A percentile compares a stretch with the other conserved stretches of the same genome.
Conservation (phyloP, 2,113 vertebrate species). For the Vireo altiloquus region DNA sequence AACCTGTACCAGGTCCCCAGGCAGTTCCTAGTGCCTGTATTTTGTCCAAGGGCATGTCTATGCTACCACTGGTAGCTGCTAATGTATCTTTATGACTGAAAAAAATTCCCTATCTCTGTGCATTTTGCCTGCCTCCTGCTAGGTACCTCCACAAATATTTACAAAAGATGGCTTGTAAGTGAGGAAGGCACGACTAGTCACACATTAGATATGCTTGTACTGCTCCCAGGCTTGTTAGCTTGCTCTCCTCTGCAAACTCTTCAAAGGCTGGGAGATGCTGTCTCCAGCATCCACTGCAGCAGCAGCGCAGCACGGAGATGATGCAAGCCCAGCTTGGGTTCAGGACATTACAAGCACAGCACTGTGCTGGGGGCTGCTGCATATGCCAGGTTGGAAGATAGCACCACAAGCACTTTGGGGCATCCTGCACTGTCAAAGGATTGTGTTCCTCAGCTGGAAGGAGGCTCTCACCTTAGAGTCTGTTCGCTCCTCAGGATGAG, state of each 20-base stretch:
- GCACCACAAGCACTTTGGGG: background rate
- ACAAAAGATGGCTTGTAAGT: background rate
- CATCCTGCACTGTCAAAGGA: background rate
- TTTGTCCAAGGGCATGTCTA: background rate
- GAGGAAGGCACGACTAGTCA: background rate
- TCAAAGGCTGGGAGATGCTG: background rate
- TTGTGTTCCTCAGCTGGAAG: background rate
- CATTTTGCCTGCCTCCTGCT: background rate
- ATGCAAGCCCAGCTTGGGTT: background rate
- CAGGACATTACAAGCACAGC: fast-evolving
- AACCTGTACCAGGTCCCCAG: background rate
- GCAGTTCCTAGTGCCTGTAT: background rate
- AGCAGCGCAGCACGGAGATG: background rate
- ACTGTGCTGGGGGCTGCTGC: background rate
- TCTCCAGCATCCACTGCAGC: fast-evolving
- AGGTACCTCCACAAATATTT: background rate
- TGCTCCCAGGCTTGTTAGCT: background rate
- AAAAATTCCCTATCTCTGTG: background rate
- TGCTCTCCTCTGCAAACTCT: background rate
- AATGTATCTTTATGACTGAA: background rate
- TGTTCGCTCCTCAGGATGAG: background rate
- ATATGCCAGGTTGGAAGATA: background rate
- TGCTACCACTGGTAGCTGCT: background rate
- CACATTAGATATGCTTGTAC: background rate
- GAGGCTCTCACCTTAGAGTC: background rate